A percentile compares a stretch with the other conserved stretches of the same genome.
Conservation (phyloP, 2,888 invertebrate species). For the Amphipoea lucens region DNA sequence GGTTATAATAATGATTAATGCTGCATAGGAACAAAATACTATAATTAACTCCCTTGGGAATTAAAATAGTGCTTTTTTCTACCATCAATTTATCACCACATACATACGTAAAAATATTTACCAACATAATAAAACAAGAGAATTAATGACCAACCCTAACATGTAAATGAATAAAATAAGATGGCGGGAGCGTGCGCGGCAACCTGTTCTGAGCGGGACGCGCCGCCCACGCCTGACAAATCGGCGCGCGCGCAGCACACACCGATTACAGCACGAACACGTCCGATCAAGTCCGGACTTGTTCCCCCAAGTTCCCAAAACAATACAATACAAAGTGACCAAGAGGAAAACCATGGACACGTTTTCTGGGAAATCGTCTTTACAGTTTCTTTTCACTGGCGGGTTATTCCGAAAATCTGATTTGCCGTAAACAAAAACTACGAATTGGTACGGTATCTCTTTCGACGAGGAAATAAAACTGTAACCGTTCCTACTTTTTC, state of each 20-base stretch:
- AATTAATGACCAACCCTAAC: slow-evolving; percentile 79
- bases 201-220: slow-evolving; percentile 87
- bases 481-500: neutral
- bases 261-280: slow-evolving; percentile 68
- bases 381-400: neutral
- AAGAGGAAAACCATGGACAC: slow-evolving; percentile 33
- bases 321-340: slow-evolving; percentile 10
- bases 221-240: slow-evolving; percentile 88
- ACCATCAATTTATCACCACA: slow-evolving; percentile 15
- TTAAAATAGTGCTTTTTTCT: neutral
- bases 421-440: slow-evolving; percentile 10
- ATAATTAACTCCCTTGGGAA: slow-evolving; percentile 6
- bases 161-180: slow-evolving; percentile 82
- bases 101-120: slow-evolving; percentile 37
- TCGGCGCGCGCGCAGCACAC: slow-evolving; percentile 80
- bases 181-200: slow-evolving; percentile 72
- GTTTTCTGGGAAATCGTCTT: slow-evolving; percentile 43
- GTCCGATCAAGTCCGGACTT: slow-evolving; percentile 83
- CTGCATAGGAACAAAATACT: neutral
- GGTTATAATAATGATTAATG: slow-evolving; percentile 26
- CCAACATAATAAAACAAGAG: slow-evolving; percentile 43
- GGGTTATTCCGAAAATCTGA: neutral
- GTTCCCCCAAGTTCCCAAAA: slow-evolving; percentile 66
- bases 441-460: neutral
- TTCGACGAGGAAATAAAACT: neutral